Conservation (phyloP, 2,113 vertebrate genomes). For the Dromiciops gliroides region DNA sequence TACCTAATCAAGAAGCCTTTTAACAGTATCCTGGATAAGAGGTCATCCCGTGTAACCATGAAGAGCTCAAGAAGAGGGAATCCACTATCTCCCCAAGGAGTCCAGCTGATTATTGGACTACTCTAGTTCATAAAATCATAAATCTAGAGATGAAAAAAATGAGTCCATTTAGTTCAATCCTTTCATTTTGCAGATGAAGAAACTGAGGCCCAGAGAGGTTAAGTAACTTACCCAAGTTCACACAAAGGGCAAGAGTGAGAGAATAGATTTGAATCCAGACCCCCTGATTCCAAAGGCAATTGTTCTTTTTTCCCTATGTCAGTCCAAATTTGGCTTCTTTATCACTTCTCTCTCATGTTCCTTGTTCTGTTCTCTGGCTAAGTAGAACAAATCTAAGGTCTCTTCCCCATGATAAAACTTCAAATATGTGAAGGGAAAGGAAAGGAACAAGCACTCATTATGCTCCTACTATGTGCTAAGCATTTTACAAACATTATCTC, state of each 20-base stretch:
- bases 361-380: not conserved
- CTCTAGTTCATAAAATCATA: not conserved
- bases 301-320: not conserved
- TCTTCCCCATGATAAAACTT: not conserved
- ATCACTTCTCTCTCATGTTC: not conserved
- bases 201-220: not conserved
- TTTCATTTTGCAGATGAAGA: not conserved
- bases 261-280: not conserved
- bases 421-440: not conserved
- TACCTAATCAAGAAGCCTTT: not conserved
- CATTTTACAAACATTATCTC: not conserved
- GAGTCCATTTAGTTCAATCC: not conserved
- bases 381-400: not conserved
- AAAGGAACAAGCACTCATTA: not conserved
- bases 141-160: not conserved
- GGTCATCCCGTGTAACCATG: not conserved
- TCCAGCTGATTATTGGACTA: not conserved
- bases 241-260: not conserved
- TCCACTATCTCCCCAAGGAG: not conserved
- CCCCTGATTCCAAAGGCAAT: not conserved
- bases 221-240: not conserved
- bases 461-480: not conserved
- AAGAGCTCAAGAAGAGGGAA: not conserved
- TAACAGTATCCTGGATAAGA: not conserved
- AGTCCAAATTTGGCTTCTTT: not conserved